These are phyloP conservation scores for Chironomus striatipennis DNA, from an alignment of 1,140 invertebrate species.

Conservation along the genomic window DNA sequence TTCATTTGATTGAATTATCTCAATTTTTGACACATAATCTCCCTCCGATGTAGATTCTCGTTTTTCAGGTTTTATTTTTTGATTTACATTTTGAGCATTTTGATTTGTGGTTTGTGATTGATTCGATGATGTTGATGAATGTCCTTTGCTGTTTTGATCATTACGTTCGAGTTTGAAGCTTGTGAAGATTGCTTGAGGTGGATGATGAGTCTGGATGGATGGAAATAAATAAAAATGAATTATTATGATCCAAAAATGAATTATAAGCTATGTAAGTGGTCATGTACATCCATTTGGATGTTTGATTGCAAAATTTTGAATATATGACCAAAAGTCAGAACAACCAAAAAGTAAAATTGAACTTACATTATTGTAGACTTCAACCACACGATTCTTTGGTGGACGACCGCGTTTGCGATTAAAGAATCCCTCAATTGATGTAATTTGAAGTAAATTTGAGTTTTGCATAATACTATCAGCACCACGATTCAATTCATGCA, in stretches of 20 bases:
- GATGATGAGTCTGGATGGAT: conserved; percentile 47
- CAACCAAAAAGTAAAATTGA: background rate
- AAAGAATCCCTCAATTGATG: conserved; percentile 47
- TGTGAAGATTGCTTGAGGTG: conserved; percentile 85
- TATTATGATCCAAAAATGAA: background rate
- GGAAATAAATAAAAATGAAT: conserved; percentile 30
- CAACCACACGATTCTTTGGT: conserved; percentile 84
- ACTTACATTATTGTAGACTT: conserved; percentile 74
- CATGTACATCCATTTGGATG: too few relatives aligned
- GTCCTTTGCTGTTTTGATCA: conserved; percentile 6
- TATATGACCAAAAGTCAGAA: background rate
- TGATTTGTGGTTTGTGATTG: background rate
- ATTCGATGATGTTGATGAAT: conserved; percentile 43
- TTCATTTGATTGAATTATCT: conserved; percentile 37
- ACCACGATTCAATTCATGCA: conserved; percentile 25
- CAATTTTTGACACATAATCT: conserved; percentile 27
- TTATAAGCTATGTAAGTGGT: background rate
- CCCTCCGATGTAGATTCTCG: background rate
- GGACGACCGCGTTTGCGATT: conserved; percentile 82
- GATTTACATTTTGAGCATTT: background rate
- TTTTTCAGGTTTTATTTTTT: background rate
- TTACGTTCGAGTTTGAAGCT: conserved; percentile 73
- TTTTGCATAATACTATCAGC: conserved; percentile 25
- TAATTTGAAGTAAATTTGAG: conserved; percentile 32
- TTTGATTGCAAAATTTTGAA: too few relatives aligned